phyloP scores from a whole-genome alignment of 2,888 invertebrate species.

The Ctena decussata region DNA sequence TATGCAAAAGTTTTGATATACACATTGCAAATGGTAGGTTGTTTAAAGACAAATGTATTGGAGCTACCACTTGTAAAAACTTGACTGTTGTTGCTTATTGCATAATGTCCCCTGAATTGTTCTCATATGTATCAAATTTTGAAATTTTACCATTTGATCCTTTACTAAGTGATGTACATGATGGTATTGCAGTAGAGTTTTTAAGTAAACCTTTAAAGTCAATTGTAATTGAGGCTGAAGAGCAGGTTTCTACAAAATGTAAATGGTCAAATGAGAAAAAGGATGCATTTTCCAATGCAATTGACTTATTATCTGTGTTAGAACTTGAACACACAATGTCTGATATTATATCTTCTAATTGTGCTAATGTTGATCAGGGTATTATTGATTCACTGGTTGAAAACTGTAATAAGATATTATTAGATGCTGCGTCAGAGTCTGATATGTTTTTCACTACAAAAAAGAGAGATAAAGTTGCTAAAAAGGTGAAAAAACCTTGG shows the following conservation, averaged over 20 bases:
- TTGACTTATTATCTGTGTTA: background rate
- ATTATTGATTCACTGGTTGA: background rate
- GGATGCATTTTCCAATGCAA: background rate
- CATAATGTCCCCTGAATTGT: background rate
- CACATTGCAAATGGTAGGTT: constrained; percentile 4
- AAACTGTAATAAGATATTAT: constrained; percentile 1
- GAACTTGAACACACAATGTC: background rate
- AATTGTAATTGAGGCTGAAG: background rate
- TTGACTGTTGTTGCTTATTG: constrained; percentile 5
- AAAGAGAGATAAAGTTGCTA: background rate
- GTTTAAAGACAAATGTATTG: constrained; percentile 3
- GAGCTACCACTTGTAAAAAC: background rate
- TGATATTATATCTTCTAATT: background rate
- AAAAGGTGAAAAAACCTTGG: constrained; percentile 6
- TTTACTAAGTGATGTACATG: background rate
- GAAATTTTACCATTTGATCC: constrained; percentile 4
- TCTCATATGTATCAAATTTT: background rate
- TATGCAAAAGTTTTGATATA: background rate
- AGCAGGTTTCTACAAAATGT: background rate
- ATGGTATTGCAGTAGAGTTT: background rate
- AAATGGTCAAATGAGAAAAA: background rate
- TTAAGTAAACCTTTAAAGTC: background rate
- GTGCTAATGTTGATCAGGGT: background rate
- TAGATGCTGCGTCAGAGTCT: background rate
- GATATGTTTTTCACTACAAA: background rate